Percentiles rank a stretch among this genome's conserved stretches.
phyloP scores from a whole-genome alignment of 2,113 vertebrate genomes.

The Trematomus loennbergii region DNA sequence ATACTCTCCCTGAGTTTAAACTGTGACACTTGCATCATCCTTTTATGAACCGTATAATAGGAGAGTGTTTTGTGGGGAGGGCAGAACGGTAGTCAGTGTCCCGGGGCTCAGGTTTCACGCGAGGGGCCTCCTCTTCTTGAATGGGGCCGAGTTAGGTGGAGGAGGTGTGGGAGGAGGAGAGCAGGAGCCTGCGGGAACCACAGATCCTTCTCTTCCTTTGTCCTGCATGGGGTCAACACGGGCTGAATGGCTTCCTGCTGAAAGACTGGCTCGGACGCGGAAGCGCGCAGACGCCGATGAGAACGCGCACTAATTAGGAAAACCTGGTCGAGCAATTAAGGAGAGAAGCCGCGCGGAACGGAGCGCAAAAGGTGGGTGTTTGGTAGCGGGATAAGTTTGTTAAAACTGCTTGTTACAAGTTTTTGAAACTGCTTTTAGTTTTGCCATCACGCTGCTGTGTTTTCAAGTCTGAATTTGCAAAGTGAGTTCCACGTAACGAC shows the following conservation, averaged over 20 bases:
- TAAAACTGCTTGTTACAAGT: neutral
- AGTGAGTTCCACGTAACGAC: conserved; percentile 12
- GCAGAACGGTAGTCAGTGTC: conserved; percentile 58
- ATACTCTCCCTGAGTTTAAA: neutral
- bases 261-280: conserved; percentile 41
- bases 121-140: conserved; percentile 66
- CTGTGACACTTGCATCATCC: conserved; percentile 10
- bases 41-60: conserved; percentile 17
- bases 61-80: conserved; percentile 16
- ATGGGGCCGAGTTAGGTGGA: conserved; percentile 68
- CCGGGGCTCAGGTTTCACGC: conserved; percentile 77
- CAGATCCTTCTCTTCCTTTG: conserved; percentile 49
- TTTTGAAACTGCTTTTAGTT: neutral
- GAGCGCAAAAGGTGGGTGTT: conserved; percentile 61
- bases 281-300: conserved; percentile 57
- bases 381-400: neutral
- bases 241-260: conserved; percentile 55
- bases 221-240: conserved; percentile 72
- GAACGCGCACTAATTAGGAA: conserved; percentile 73
- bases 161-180: conserved; percentile 47
- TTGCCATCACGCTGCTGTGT: neutral
- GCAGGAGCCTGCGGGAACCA: conserved; percentile 49
- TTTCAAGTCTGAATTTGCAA: conserved; percentile 5
- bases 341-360: conserved; percentile 38
- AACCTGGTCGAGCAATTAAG: conserved; percentile 77